Conservation (phyloP, 2,888 invertebrate genomes). For the Hypercompe scribonia region DNA sequence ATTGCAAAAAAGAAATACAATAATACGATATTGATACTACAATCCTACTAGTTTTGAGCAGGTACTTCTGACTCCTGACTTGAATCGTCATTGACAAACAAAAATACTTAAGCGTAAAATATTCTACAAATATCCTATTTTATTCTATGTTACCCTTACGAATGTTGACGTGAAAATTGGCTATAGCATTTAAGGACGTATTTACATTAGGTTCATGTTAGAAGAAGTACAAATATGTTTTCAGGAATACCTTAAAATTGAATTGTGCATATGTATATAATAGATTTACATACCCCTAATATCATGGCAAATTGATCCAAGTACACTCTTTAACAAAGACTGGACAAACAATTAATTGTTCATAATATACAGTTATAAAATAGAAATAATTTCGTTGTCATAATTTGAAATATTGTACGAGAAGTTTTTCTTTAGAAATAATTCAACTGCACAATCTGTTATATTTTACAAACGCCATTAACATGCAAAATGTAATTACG, state of each 20-base stretch:
- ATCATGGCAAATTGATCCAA: not conserved
- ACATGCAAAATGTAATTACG: not conserved
- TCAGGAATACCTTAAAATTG: not conserved
- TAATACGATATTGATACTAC: constrained; percentile 1
- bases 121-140: constrained; percentile 33
- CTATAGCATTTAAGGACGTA: constrained; percentile 24
- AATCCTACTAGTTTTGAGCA: constrained; percentile 46
- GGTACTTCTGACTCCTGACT: constrained; percentile 69
- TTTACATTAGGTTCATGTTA: not conserved
- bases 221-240: not conserved
- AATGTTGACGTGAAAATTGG: constrained; percentile 35
- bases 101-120: constrained; percentile 28
- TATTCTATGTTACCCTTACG: constrained; percentile 44
- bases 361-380: not conserved
- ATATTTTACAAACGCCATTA: not conserved
- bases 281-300: too few species aligned
- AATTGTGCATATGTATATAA: too few species aligned
- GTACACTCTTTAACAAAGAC: not conserved
- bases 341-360: not conserved
- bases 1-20: constrained; percentile 31
- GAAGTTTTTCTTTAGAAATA: not conserved
- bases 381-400: not conserved
- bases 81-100: constrained; percentile 30
- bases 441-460: not conserved
- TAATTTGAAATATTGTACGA: not conserved